Evolutionary conservation across 2,113 vertebrate genomes (phyloP), one percentile per base, ranked within the genome.

Genomic region (Nycticorax nycticorax): DNA sequence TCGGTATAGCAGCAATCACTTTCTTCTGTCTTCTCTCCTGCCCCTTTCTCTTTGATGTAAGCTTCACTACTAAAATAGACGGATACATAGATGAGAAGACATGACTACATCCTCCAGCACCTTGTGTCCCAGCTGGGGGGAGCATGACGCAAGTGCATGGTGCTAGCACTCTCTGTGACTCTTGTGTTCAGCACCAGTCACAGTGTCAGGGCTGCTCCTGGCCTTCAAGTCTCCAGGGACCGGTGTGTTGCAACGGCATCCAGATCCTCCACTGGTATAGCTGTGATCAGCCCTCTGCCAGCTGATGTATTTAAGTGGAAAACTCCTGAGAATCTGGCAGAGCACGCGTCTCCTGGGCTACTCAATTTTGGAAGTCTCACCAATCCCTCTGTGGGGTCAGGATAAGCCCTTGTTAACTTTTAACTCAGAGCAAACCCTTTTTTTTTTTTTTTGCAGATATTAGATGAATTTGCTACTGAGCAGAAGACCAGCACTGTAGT

Each of bases 361-460:
- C 26, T 85, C 24, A 28, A 1, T 83, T 89, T 62, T 88, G 55
- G 55, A 88, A 73, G 41, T 39, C 59, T 85, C 67, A 88, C 43
- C 62, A 33, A 20, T 62, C 48, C 28, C 14, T 8, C 20, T 62
- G 41, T 62, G 62, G 82, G 55, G 50, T 69, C 48, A 83, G 74
- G 50, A 68, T 73, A 82, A 94, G 22, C 18, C 39, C 8, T 72
- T 92, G 53, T 20, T 52, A 43, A 48, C 48, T 94, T 90, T 92
- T 52, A 60, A 78, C 68, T 77, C 16, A 39, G 39, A 81, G 45
- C 56, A 95, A 94, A 89, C 10, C 4, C 19, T 13, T 6, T 84
- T 93, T 95, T 89, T 95, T 89, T 92, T 43, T 84, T 93, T 95
- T 89, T 92, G 56, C 73, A 92, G 60, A 30, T 81, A 92, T 6